phyloP scores from a whole-genome alignment of 53 echinoderm and acorn worm species.

The Patiria pectinifera region DNA sequence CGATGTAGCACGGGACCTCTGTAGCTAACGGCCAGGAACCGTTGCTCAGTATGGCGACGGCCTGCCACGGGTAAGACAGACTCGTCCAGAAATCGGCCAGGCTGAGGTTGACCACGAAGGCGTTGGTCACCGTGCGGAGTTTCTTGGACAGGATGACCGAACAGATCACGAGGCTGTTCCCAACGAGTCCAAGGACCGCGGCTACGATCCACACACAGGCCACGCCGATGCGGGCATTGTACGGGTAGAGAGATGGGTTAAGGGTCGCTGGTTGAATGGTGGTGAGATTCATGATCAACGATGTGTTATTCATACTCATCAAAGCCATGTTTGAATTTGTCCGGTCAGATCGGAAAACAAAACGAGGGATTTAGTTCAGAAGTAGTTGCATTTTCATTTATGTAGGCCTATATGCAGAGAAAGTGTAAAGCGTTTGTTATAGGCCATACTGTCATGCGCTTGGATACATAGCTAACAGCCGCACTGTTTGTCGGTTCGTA shows the following conservation, averaged over 20 bases:
- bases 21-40: conserved; percentile 19
- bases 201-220: conserved; percentile 5
- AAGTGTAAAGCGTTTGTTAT: too few relatives aligned
- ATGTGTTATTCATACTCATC: background rate
- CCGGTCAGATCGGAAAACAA: too few relatives aligned
- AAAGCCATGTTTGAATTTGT: background rate
- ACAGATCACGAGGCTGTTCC: conserved; percentile 47
- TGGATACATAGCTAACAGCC: too few relatives aligned
- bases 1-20: conserved; percentile 26
- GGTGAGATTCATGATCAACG: background rate
- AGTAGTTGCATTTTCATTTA: too few relatives aligned
- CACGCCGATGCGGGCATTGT: conserved; percentile 10
- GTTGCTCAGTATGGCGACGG: conserved; percentile 24
- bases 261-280: background rate
- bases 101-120: conserved; percentile 59
- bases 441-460: too few relatives aligned
- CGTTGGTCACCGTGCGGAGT: conserved; percentile 56
- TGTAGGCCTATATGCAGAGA: too few relatives aligned
- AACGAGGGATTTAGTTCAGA: too few relatives aligned
- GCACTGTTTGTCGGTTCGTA: too few relatives aligned
- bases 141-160: conserved; percentile 51
- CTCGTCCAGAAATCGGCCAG: conserved; percentile 56
- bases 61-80: conserved; percentile 52
- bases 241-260: conserved; percentile 27
- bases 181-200: conserved; percentile 37